A percentile compares a stretch with the other conserved stretches of the same genome.
These are phyloP conservation scores for Irena cyanogastra DNA, from an alignment of 2,113 vertebrate genomes.

Conservation along the genomic window DNA sequence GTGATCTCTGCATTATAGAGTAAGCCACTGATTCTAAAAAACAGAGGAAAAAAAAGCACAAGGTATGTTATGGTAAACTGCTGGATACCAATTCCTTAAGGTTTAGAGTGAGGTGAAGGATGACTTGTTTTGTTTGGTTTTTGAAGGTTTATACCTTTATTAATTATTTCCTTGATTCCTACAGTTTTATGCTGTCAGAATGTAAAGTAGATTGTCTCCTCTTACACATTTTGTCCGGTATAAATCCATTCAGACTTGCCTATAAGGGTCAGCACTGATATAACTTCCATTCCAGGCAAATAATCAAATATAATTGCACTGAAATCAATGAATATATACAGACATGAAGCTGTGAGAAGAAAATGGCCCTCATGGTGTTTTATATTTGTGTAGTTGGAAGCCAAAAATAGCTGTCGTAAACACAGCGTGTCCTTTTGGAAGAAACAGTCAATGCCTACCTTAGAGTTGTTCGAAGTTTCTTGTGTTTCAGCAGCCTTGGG, in stretches of 20 bases:
- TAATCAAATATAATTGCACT: background rate
- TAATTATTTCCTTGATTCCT: background rate
- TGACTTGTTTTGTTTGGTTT: background rate
- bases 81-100: background rate
- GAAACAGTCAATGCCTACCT: background rate
- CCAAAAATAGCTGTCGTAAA: background rate
- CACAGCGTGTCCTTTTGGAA: background rate
- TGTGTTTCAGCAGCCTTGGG: background rate
- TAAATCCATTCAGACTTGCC: background rate
- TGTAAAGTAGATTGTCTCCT: background rate
- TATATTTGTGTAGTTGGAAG: constrained; percentile 4
- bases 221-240: background rate
- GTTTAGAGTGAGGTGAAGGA: background rate
- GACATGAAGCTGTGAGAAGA: background rate
- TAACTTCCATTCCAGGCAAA: background rate
- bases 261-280: background rate
- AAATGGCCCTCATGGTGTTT: background rate
- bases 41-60: background rate
- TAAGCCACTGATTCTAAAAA: background rate
- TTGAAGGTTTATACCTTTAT: background rate
- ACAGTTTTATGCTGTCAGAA: background rate
- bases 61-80: background rate
- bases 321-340: constrained; percentile 15
- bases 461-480: background rate
- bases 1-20: fast-evolving